Percentiles rank a stretch among this genome's conserved stretches.
Conservation (phyloP, 1,140 invertebrate species). For the Lordiphosa clarofinis region DNA sequence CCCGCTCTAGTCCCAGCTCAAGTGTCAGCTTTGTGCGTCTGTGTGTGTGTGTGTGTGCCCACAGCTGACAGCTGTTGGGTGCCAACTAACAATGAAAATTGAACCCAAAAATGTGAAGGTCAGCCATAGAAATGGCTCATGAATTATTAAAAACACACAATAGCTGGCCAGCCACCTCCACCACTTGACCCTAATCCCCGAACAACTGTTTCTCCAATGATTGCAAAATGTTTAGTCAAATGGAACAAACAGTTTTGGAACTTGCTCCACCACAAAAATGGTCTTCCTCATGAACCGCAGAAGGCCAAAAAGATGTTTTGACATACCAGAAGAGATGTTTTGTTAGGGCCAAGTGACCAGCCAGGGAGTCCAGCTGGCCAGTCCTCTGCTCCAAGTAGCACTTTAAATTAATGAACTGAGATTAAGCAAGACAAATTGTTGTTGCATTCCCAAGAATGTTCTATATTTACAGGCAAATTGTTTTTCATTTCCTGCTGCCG, state of each 20-base stretch:
- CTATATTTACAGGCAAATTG: slow-evolving; percentile 66
- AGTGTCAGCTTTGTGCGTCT: slow-evolving; percentile 27
- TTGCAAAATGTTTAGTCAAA: slow-evolving; percentile 62
- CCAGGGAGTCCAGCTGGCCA: slow-evolving; percentile 3
- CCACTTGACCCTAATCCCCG: slow-evolving; percentile 60
- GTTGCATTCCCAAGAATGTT: slow-evolving; percentile 26
- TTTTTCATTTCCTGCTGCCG: slow-evolving; percentile 39
- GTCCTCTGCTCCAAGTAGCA: slow-evolving; percentile 50
- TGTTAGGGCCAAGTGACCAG: neutral
- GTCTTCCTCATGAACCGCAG: slow-evolving; percentile 31
- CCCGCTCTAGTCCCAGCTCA: slow-evolving; percentile 12
- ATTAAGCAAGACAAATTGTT: slow-evolving; percentile 77
- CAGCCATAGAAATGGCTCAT: slow-evolving; percentile 53
- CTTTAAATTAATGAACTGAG: slow-evolving; percentile 78
- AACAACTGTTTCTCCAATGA: slow-evolving; percentile 43
- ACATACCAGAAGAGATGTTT: slow-evolving; percentile 31
- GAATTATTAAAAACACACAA: slow-evolving; percentile 55
- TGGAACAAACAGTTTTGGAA: slow-evolving; percentile 46
- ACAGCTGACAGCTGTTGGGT: slow-evolving; percentile 20
- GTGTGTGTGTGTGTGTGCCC: slow-evolving; percentile 16
- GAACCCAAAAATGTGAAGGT: slow-evolving; percentile 64
- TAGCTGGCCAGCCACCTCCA: slow-evolving; percentile 28
- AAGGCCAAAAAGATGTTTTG: slow-evolving; percentile 48
- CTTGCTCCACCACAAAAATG: slow-evolving; percentile 12
- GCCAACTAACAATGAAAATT: slow-evolving; percentile 41